Conservation (phyloP, 23 tunicate genomes). For the Oikopleura albicans region DNA sequence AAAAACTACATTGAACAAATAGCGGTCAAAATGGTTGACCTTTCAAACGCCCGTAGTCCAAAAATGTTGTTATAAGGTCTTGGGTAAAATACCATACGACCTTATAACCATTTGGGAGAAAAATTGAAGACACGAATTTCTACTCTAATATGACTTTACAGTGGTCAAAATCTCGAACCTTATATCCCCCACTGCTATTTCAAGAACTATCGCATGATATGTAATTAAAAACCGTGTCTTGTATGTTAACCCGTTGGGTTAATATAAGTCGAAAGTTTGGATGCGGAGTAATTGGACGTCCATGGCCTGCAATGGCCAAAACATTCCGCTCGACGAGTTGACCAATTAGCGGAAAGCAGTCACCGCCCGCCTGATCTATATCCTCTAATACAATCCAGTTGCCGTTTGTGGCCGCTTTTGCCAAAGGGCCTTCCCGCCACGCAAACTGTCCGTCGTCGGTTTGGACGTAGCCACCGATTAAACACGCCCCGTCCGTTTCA, state of each 20-base stretch:
- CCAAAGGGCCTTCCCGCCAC: slow-evolving; percentile 21
- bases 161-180: too few relatives aligned
- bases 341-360: background rate
- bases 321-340: background rate
- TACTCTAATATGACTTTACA: too few relatives aligned
- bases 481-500: background rate
- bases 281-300: background rate
- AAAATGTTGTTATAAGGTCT: too few relatives aligned
- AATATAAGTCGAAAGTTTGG: background rate
- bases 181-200: too few relatives aligned
- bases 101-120: too few relatives aligned
- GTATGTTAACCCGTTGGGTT: background rate
- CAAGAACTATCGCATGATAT: too few relatives aligned
- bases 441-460: background rate
- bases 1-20: too few relatives aligned
- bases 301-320: slow-evolving; percentile 11
- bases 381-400: slow-evolving; percentile 83
- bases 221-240: too few relatives aligned
- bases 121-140: too few relatives aligned
- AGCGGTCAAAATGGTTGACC: too few relatives aligned
- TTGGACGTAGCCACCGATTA: slow-evolving; percentile 11
- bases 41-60: too few relatives aligned
- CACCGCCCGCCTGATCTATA: slow-evolving; percentile 43
- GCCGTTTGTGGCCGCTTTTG: slow-evolving; percentile 49
- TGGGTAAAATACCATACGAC: too few relatives aligned